These are phyloP conservation scores for Lissocephala sabroskyi DNA, from an alignment of 2,888 invertebrate genomes.

Conservation along the genomic window DNA sequence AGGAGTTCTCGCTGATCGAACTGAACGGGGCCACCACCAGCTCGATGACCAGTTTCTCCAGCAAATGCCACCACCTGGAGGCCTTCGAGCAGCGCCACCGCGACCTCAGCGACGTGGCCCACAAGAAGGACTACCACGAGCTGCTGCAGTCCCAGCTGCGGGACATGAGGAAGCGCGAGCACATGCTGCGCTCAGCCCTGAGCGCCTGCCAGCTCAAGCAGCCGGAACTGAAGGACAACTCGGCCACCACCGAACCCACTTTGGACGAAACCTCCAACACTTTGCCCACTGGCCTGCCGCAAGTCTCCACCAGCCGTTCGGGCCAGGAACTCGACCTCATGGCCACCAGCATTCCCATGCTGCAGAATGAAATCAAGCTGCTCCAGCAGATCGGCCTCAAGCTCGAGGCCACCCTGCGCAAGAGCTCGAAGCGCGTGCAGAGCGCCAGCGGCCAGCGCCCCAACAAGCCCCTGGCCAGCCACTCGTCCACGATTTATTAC, in stretches of 20 bases:
- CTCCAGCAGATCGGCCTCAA: slow-evolving; percentile 55
- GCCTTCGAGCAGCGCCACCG: too few relatives aligned
- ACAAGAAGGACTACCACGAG: too few relatives aligned
- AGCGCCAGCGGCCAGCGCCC: slow-evolving; percentile 4
- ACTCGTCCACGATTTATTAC: slow-evolving; percentile 17
- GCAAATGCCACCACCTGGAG: too few relatives aligned
- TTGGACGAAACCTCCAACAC: neutral
- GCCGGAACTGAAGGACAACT: neutral
- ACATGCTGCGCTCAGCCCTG: too few relatives aligned
- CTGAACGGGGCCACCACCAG: slow-evolving; percentile 7
- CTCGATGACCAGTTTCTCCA: too few relatives aligned
- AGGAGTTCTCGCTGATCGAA: slow-evolving; percentile 29
- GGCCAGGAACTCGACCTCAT: slow-evolving; percentile 48
- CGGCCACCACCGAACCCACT: too few relatives aligned
- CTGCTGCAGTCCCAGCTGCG: too few relatives aligned
- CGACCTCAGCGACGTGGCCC: too few relatives aligned
- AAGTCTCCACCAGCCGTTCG: neutral
- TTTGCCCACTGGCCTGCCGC: neutral
- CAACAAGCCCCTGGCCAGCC: neutral
- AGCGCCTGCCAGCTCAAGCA: too few relatives aligned
- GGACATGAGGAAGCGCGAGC: too few relatives aligned
- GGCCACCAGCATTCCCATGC: slow-evolving; percentile 56
- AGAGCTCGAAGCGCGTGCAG: neutral
- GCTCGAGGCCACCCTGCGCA: slow-evolving; percentile 48
- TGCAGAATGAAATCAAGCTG: slow-evolving; percentile 59